Evolutionary conservation across 1,140 invertebrate genomes (phyloP).

Genomic region (Gyrodactylus salaris): DNA sequence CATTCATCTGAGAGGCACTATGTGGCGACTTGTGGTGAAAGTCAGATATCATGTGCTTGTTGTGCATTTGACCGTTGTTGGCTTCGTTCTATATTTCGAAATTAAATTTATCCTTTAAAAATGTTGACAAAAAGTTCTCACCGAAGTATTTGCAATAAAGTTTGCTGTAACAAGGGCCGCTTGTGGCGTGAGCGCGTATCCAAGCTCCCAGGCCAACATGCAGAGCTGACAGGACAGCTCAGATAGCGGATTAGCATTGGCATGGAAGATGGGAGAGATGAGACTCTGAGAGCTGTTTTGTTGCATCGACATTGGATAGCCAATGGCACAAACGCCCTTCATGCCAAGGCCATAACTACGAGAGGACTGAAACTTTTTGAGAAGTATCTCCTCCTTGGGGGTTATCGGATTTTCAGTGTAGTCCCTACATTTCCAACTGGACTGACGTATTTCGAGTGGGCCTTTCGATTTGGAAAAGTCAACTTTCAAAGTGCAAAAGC

Average conservation of each 20-base stretch:
- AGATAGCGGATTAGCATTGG: neutral
- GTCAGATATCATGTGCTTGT: neutral
- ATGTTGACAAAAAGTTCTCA: neutral
- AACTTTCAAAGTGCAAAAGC: neutral
- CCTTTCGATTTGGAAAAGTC: constrained; percentile 3
- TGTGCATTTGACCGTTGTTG: neutral
- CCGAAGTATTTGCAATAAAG: neutral
- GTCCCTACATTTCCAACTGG: neutral
- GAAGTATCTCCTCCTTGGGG: neutral
- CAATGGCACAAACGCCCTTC: neutral
- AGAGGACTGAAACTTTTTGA: neutral
- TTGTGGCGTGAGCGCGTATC: neutral
- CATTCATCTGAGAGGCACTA: neutral
- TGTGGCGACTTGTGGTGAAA: neutral
- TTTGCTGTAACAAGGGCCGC: neutral
- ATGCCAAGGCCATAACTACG: neutral
- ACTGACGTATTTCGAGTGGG: neutral
- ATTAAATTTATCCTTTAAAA: too few species aligned
- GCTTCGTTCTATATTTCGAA: neutral
- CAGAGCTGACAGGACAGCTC: neutral
- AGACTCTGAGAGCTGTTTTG: neutral
- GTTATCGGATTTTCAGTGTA: neutral
- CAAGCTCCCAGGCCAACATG: neutral
- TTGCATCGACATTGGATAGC: neutral
- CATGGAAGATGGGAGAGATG: neutral